These are phyloP conservation scores for Caenorhabditis sp. DNA, from an alignment of 2,888 invertebrate genomes.

Conservation along the genomic window DNA sequence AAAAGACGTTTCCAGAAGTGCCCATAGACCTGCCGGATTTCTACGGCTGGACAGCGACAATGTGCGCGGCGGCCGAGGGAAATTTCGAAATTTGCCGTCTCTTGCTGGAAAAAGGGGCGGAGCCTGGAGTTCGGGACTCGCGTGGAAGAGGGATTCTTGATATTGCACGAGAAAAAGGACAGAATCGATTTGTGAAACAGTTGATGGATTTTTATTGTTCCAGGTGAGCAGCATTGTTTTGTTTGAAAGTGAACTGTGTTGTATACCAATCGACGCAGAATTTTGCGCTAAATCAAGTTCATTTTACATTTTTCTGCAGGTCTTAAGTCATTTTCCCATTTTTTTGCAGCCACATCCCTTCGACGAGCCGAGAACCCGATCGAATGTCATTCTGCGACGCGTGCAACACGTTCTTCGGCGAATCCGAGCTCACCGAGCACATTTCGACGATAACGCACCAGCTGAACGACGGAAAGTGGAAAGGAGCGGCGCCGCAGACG, in stretches of 20 bases:
- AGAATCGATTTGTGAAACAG: too few species aligned
- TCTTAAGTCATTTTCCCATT: too few species aligned
- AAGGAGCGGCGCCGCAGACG: constrained; percentile 39
- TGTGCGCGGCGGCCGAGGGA: constrained; percentile 87
- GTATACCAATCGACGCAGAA: too few species aligned
- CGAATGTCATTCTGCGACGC: constrained; percentile 16
- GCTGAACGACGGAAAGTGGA: constrained; percentile 28
- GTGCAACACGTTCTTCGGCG: constrained; percentile 15
- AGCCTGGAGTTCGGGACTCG: constrained; percentile 83
- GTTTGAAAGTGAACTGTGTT: too few species aligned
- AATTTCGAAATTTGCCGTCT: constrained; percentile 80
- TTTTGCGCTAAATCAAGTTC: too few species aligned
- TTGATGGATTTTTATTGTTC: too few species aligned
- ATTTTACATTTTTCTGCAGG: too few species aligned
- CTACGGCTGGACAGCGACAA: constrained; percentile 88
- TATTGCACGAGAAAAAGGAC: constrained; percentile 83
- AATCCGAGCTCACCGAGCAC: constrained; percentile 6
- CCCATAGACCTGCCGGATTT: constrained; percentile 83
- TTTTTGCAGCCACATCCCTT: not conserved
- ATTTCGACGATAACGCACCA: constrained; percentile 46
- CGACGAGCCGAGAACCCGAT: constrained; percentile 11
- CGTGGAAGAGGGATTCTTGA: constrained; percentile 85
- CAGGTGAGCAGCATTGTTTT: too few species aligned
- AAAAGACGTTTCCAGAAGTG: too few species aligned
- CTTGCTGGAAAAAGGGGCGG: constrained; percentile 82